Evolutionary conservation across 2,113 vertebrate genomes (phyloP).

Genomic region (Pheucticus melanocephalus): DNA sequence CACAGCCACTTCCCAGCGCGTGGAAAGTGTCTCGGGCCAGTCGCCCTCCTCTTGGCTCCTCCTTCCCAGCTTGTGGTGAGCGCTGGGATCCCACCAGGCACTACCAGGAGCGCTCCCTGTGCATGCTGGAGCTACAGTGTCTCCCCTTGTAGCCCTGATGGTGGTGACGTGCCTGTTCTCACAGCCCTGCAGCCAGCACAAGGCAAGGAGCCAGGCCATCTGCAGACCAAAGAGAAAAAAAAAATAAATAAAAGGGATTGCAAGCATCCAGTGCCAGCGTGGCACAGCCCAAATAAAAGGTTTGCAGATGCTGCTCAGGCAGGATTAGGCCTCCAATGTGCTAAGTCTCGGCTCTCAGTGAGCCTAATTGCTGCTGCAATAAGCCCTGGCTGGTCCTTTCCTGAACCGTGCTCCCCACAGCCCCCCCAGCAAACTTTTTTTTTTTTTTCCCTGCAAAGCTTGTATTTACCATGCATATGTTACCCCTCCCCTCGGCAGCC

Average conservation of each 20-base stretch:
- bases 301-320: conserved; percentile 62
- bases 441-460: not conserved
- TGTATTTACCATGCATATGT: not conserved
- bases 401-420: not conserved
- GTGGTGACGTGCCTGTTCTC: not conserved
- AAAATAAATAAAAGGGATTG: not conserved
- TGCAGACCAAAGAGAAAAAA: not conserved
- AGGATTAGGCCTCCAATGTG: conserved; percentile 59
- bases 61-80: not conserved
- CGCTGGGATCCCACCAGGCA: not conserved
- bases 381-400: conserved; percentile 47
- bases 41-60: not conserved
- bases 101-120: not conserved
- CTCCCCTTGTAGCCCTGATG: not conserved
- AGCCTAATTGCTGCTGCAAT: conserved; percentile 60
- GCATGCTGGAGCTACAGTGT: fast-evolving
- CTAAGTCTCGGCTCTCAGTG: conserved; percentile 50
- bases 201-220: conserved; percentile 18
- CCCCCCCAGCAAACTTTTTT: not conserved
- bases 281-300: conserved; percentile 49
- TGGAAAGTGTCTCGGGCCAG: fast-evolving
- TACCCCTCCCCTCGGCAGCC: fast-evolving
- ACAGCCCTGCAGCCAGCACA: not conserved
- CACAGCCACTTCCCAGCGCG: fast-evolving
- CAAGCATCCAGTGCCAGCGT: conserved; percentile 23